Base-by-base conservation (phyloP, 2,797 vertebrate genomes). In the Liasis olivaceus region DNA sequence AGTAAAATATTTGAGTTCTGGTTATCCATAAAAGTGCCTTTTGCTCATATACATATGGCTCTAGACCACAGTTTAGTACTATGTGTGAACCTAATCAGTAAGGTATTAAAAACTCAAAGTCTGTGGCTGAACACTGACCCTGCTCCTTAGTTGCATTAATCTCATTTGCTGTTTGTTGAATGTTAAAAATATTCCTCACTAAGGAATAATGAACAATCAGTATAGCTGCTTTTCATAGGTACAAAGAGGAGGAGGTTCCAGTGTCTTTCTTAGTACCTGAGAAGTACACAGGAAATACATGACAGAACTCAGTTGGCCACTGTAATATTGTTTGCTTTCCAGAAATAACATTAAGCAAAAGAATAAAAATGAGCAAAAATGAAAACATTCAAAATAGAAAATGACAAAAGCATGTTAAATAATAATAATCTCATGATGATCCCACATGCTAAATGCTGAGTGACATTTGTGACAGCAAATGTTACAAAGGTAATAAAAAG, bases 371-470 rank as follows among this genome's bases (percentile, higher is more conserved):
- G 94, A 97, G 96, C 69, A 95, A 95, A 97, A 95, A 64, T 93
- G 96, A 95, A 97, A 96, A 96, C 89, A 96, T 94, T 95, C 96
- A 96, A 95, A 97, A 98, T 81, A 56, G 95, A 95, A 97, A 95
- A 88, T 95, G 84, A 96, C 89, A 95, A 95, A 94, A 96, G 96
- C 96, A 97, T 89, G 0, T 5, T 69, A 95, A 96, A 93, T 95
- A 96, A 95, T 95, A 89, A 95, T 95, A 96, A 95, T 94, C 95
- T 89, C 93, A 31, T 88, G 94, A 96, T 0, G 0, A 93, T 95
- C 96, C 96, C 89, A 95, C 98, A 99, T 98, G 98, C 98, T 95
- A 93, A 95, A 90, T 95, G 95, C 96, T 90, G 94, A 94, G 94
- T 72, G 89, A 95, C 93, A 96, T 93, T 94, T 93, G 93, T 95